A percentile compares a stretch with the other conserved stretches of the same genome.
Conservation (phyloP, 2,113 vertebrate genomes). For the Miniopterus natalensis region DNA sequence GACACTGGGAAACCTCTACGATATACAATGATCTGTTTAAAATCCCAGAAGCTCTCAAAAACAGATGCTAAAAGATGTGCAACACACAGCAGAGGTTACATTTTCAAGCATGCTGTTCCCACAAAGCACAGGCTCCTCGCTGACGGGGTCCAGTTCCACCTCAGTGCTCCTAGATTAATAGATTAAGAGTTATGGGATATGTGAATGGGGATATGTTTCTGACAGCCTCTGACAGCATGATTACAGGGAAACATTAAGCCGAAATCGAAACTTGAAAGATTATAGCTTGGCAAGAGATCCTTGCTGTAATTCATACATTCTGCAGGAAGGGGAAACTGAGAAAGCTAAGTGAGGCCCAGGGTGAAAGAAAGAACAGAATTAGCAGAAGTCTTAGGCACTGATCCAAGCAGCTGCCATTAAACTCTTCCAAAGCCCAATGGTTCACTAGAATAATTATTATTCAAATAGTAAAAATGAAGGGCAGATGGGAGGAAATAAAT, state of each 20-base stretch:
- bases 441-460: constrained; percentile 60
- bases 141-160: neutral
- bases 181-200: constrained; percentile 37
- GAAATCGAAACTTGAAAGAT: constrained; percentile 71
- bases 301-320: neutral
- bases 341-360: constrained; percentile 51
- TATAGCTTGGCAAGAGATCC: constrained; percentile 44
- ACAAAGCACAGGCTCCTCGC: constrained; percentile 1
- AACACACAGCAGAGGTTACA: neutral
- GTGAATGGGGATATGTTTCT: neutral
- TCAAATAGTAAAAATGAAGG: constrained; percentile 42
- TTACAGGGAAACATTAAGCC: constrained; percentile 57
- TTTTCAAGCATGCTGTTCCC: neutral
- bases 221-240: constrained; percentile 55
- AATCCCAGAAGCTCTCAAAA: constrained; percentile 50
- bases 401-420: constrained; percentile 10
- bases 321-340: constrained; percentile 55
- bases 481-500: neutral
- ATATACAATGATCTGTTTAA: neutral
- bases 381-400: constrained; percentile 40
- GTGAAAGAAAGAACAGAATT: constrained; percentile 64
- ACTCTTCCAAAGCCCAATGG: constrained; percentile 38
- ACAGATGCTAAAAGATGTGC: neutral
- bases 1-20: neutral
- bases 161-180: neutral